phyloP scores from a whole-genome alignment of 2,888 invertebrate species.

The Melolontha melolontha region DNA sequence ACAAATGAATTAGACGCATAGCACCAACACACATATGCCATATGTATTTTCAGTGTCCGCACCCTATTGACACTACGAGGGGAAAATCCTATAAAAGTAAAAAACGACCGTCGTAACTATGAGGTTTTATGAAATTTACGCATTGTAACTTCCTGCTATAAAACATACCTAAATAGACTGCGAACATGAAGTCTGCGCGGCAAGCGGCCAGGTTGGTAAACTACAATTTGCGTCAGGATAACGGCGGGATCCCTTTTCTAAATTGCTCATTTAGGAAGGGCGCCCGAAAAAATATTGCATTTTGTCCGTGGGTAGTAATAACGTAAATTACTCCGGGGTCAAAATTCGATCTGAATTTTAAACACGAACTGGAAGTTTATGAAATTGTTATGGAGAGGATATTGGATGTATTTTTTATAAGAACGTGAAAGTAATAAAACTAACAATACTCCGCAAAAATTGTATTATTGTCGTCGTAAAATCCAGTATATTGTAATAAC shows the following conservation, averaged over 20 bases:
- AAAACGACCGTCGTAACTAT: neutral
- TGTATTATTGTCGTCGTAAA: too few relatives aligned
- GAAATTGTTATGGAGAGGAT: too few relatives aligned
- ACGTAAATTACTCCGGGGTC: neutral
- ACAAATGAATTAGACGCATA: too few relatives aligned
- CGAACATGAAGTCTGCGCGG: constrained; percentile 9
- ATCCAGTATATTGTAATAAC: too few relatives aligned
- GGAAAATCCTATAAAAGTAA: constrained; percentile 15
- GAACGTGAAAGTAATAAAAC: too few relatives aligned
- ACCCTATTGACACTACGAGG: constrained; percentile 5
- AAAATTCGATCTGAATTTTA: neutral
- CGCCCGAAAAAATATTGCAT: constrained; percentile 9
- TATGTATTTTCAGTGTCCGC: constrained; percentile 7
- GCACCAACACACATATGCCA: too few relatives aligned
- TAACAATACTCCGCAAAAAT: too few relatives aligned
- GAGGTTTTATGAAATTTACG: constrained; percentile 7
- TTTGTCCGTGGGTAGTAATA: neutral
- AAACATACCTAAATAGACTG: constrained; percentile 17
- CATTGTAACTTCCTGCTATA: constrained; percentile 14
- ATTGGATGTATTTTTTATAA: too few relatives aligned
- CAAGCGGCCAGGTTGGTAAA: neutral
- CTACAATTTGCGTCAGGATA: constrained; percentile 17
- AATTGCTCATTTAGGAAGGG: neutral
- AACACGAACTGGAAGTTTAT: too few relatives aligned
- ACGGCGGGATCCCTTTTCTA: constrained; percentile 19